Evolutionary conservation across 2,888 invertebrate species (phyloP).

Genomic region (Harpagoxenus sublaevis): DNA sequence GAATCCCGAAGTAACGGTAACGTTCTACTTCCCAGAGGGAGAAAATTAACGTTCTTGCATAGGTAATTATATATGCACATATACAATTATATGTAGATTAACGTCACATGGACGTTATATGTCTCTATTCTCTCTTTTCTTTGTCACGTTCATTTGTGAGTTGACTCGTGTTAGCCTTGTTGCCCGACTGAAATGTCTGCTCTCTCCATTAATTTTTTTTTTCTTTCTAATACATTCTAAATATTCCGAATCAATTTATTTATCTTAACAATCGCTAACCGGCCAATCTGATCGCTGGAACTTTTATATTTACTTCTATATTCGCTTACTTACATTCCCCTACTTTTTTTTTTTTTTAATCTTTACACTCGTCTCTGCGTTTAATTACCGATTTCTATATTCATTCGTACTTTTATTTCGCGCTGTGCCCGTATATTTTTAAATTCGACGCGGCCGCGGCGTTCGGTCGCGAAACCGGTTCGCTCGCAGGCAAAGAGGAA

Average conservation of each 20-base stretch:
- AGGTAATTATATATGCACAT: conserved; percentile 4
- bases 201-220: not conserved
- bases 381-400: conserved; percentile 14
- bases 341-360: not conserved
- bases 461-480: conserved; percentile 48
- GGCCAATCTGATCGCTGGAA: not conserved
- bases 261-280: not conserved
- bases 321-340: not conserved
- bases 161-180: not conserved
- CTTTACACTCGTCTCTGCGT: not conserved
- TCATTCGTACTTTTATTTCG: conserved; percentile 22
- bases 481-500: conserved; percentile 43
- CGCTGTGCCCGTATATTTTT: conserved; percentile 13
- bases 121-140: not conserved
- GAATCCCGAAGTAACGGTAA: not conserved
- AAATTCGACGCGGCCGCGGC: conserved; percentile 34
- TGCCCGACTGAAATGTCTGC: not conserved
- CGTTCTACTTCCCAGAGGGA: not conserved
- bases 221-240: not conserved
- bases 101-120: not conserved
- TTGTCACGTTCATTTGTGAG: not conserved
- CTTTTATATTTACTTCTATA: not conserved
- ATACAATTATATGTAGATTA: not conserved
- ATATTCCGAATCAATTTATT: not conserved
- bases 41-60: not conserved